Conservation (phyloP, 2,888 invertebrate genomes). For the Microplitis manilae region DNA sequence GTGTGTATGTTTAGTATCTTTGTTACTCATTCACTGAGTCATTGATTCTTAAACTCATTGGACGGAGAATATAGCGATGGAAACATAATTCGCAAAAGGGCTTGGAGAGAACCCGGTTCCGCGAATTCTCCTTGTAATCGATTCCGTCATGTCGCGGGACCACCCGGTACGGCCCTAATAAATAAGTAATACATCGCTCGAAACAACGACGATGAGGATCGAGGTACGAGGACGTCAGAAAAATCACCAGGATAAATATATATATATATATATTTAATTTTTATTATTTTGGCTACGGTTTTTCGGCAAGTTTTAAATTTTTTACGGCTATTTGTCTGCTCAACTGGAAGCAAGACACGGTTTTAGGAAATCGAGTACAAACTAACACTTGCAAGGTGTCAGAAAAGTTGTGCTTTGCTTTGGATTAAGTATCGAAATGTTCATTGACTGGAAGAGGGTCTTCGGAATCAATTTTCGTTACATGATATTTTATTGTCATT, state of each 20-base stretch:
- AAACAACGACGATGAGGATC: slow-evolving; percentile 53
- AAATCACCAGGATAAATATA: slow-evolving; percentile 37
- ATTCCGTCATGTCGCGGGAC: slow-evolving; percentile 72
- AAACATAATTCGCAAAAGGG: slow-evolving; percentile 64
- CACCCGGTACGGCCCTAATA: slow-evolving; percentile 70
- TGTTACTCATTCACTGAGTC: background rate
- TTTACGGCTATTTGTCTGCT: background rate
- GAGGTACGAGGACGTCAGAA: slow-evolving; percentile 22
- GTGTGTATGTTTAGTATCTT: slow-evolving; percentile 31
- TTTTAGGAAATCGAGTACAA: slow-evolving; percentile 30
- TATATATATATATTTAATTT: slow-evolving; percentile 27
- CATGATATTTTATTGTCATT: slow-evolving; percentile 16
- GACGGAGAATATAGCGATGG: slow-evolving; percentile 50
- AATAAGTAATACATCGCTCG: slow-evolving; percentile 71
- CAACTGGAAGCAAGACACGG: slow-evolving; percentile 6
- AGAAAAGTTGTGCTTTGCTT: slow-evolving; percentile 7
- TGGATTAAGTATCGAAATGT: slow-evolving; percentile 28
- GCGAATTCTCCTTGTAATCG: slow-evolving; percentile 71
- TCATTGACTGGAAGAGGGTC: slow-evolving; percentile 26
- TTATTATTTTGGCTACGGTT: slow-evolving; percentile 16
- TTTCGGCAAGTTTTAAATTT: background rate
- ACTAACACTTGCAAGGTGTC: slow-evolving; percentile 37
- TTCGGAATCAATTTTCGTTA: slow-evolving; percentile 29
- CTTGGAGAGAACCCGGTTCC: slow-evolving; percentile 59
- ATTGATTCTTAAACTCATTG: slow-evolving; percentile 40